Conservation (phyloP, 2,113 vertebrate species). For the Perca schrenkii region DNA sequence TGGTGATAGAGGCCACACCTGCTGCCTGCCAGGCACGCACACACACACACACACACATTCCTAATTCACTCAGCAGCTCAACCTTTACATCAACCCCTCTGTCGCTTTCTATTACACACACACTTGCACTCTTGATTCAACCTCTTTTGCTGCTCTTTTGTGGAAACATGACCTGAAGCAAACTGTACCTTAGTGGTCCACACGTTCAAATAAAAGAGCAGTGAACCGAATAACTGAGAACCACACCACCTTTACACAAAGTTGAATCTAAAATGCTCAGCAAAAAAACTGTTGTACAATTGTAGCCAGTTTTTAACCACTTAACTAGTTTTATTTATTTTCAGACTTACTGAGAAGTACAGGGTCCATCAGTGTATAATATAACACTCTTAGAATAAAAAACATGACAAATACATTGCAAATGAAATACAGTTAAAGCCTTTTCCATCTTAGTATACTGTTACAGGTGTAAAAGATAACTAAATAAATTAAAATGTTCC, state of each 20-base stretch:
- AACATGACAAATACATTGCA: not conserved
- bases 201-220: constrained; percentile 39
- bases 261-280: not conserved
- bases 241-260: constrained; percentile 35
- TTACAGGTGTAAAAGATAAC: not conserved
- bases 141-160: constrained; percentile 53
- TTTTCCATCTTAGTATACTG: no score
- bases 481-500: not conserved
- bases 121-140: constrained; percentile 34
- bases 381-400: not conserved
- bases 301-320: not conserved
- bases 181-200: constrained; percentile 28
- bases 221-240: constrained; percentile 12
- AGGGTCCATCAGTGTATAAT: not conserved
- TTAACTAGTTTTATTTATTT: not conserved
- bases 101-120: constrained; percentile 30
- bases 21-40: constrained; percentile 36
- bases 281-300: not conserved
- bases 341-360: not conserved
- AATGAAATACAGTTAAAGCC: no score
- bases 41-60: constrained; percentile 30
- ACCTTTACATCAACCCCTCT: constrained; percentile 18
- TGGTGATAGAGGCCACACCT: constrained; percentile 71
- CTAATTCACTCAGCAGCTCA: constrained; percentile 38
- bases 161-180: constrained; percentile 31